Evolutionary conservation across 1,140 invertebrate species (phyloP).

Genomic region (Octopus bimaculoides): DNA sequence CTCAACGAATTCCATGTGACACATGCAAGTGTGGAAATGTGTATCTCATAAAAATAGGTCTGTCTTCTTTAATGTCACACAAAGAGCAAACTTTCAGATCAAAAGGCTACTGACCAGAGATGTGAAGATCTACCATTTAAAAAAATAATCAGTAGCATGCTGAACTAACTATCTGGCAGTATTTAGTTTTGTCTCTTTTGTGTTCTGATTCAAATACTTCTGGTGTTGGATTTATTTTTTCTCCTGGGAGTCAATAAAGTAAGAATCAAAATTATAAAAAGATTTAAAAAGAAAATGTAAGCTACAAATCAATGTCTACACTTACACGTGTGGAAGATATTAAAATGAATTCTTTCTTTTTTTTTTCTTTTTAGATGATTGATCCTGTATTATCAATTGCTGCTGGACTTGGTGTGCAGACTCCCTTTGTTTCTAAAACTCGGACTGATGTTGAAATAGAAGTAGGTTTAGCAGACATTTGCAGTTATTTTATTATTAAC

Average conservation of each 20-base stretch:
- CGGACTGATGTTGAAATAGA: conserved; percentile 80
- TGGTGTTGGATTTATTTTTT: neutral
- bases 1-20: too few relatives aligned
- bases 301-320: neutral
- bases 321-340: neutral
- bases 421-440: conserved; percentile 81
- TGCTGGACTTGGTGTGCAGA: conserved; percentile 89
- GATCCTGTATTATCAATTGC: conserved; percentile 90
- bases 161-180: too few relatives aligned
- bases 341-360: neutral
- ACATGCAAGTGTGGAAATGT: too few relatives aligned
- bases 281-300: too few relatives aligned
- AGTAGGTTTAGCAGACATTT: conserved; percentile 51
- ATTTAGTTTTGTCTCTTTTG: too few relatives aligned
- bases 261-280: neutral
- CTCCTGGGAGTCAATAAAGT: neutral
- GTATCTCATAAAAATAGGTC: too few relatives aligned
- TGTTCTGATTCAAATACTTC: neutral
- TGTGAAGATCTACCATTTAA: too few relatives aligned
- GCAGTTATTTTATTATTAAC: too few relatives aligned
- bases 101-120: too few relatives aligned
- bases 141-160: too few relatives aligned
- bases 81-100: too few relatives aligned
- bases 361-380: conserved; percentile 57
- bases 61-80: too few relatives aligned